These are phyloP conservation scores for Pedicia rivosa DNA, from an alignment of 2,888 invertebrate genomes.

Conservation along the genomic window DNA sequence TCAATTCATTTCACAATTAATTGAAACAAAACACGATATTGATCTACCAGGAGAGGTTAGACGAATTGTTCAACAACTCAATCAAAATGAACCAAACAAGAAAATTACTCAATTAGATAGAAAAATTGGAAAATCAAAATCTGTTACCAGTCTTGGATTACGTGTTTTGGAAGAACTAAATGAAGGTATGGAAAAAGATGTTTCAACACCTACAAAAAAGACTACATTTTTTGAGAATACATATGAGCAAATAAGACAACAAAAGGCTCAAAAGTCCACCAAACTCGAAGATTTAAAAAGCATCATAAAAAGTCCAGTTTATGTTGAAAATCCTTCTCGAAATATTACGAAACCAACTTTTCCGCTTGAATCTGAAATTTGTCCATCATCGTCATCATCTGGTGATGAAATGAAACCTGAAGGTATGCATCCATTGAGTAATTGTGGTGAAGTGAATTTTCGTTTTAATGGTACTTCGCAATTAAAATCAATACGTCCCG, in stretches of 20 bases:
- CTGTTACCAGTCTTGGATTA: constrained; percentile 30
- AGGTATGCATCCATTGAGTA: constrained; percentile 55
- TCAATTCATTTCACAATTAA: constrained; percentile 50
- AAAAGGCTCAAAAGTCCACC: constrained; percentile 34
- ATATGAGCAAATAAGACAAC: constrained; percentile 52
- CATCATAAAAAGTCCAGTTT: constrained; percentile 16
- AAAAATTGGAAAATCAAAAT: constrained; percentile 31
- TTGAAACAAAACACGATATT: constrained; percentile 43
- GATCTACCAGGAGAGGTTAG: constrained; percentile 61
- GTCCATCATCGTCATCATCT: constrained; percentile 40
- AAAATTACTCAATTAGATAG: constrained; percentile 22
- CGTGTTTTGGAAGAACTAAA: constrained; percentile 31
- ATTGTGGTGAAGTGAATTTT: constrained; percentile 58
- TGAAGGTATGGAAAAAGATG: constrained; percentile 29
- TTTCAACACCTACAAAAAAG: constrained; percentile 23
- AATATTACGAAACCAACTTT: constrained; percentile 25
- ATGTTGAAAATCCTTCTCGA: constrained; percentile 6
- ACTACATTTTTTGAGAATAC: constrained; percentile 50
- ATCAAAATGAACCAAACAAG: constrained; percentile 29
- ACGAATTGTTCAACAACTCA: constrained; percentile 47
- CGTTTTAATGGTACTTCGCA: constrained; percentile 69
- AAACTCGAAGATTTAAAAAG: constrained; percentile 13
- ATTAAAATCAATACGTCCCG: constrained; percentile 52
- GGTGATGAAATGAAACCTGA: constrained; percentile 10
- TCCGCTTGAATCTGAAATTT: constrained; percentile 41